Evolutionary conservation across 2,888 invertebrate species (phyloP), one percentile per base, ranked within the genome.

Genomic region (Zygogramma bicolorata): DNA sequence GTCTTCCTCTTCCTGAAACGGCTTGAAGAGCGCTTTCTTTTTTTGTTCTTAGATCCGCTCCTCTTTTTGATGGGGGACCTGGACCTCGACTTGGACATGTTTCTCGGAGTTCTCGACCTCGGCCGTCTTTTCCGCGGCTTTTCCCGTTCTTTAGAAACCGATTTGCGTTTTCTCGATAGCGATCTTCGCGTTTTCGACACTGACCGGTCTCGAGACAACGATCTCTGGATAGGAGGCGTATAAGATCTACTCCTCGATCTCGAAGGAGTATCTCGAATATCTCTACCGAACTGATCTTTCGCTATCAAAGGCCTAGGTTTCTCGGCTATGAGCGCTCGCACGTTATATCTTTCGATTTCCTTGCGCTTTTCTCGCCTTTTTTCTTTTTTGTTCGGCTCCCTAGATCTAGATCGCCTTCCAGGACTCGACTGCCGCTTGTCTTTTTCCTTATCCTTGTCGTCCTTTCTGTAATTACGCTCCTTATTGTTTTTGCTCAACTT

Each of bases 311-410:
- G 75, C 67, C 90, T 88, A 0, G 92, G 91, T 79, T 92, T 92
- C 75, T 93, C 93, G 4, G 92, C 90, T 7, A 96, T 93, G 40
- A 96, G 88, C 74, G 93, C 92, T 46, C 96, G 89, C 8, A 96
- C 95, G 88, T 95, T 93, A 85, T 96, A 96, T 2, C 96, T 90
- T 81, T 93, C 94, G 62, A 96, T 87, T 82, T 96, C 95, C 82
- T 94, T 93, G 15, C 95, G 89, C 82, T 93, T 94, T 67, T 91
- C 90, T 75, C 89, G 89, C 78, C 88, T 89, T 71, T 88, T 85
- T 77, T 85, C 84, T 58, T 80, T 84, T 46, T 84, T 85, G 70
- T 81, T 73, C 81, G 85, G 7, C 81, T 81, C 65, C 76, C 70
- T n/a, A 40, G 67, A 63, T 74, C 77, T 79, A 68, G 73, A 78